Base-by-base conservation (phyloP, 1,140 invertebrate genomes). In the Plutomurus gul region DNA sequence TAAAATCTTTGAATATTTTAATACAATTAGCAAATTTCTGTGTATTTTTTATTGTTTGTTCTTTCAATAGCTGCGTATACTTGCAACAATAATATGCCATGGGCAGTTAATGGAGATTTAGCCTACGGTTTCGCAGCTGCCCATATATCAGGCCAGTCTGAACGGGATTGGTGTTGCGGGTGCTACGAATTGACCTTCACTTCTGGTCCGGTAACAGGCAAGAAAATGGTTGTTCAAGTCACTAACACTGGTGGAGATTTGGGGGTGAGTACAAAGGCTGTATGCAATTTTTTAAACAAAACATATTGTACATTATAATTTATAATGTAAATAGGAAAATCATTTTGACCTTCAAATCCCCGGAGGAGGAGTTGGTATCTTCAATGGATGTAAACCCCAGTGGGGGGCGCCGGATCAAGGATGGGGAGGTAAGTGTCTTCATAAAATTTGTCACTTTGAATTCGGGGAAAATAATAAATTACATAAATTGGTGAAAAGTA, bases 301-400 rank as follows among this genome's bases (percentile, higher is more conserved):
- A 11, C 10, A 18, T 13, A 73, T 40, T 37, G 39, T n/a, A 73
- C 4, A 7, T 25, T 75, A 3, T 56, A 60, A 60, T 37, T 39
- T 1, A n/a, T n/a, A n/a, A n/a, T n/a, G 0, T 20, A 18, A n/a
- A n/a, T 40, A 76, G 47, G 75, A 80, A 71, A 80, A 80, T 43
- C 79, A 80, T 75, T 80, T 80, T 33, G 79, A 80, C n/a, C 33
- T 80, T 11, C 79, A 76, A 75, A 76, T 80, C n/a, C 79, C 79
- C 11, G 79, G 79, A 3, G 75, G 79, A 6, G 79, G 79, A 16
- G 79, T 80, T 20, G 79, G 79, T 4, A 7, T 80, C n/a, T 80
- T 80, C 40, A 80, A 80, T 43, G 79, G 79, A 11, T 80, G 79
- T 25, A n/a, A 36, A 33, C 43, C 79, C 3, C 79, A 80, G 56